phyloP scores from a whole-genome alignment of 1,140 invertebrate genomes.

The Hycleus cichorii region DNA sequence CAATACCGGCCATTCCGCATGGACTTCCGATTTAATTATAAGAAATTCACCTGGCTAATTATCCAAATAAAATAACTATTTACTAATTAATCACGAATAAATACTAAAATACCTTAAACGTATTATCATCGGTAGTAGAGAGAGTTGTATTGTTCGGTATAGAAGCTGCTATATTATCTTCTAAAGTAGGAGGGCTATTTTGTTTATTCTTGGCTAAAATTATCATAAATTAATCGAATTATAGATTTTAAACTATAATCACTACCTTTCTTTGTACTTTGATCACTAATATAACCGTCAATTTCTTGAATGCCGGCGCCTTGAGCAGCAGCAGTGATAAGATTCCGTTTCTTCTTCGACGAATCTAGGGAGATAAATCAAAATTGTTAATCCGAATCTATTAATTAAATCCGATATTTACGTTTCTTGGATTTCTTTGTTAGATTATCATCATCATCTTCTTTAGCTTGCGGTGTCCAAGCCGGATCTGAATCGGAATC shows the following conservation, averaged over 20 bases:
- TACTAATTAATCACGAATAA: neutral
- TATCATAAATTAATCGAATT: neutral
- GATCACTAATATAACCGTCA: conserved; percentile 26
- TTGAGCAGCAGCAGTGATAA: conserved; percentile 45
- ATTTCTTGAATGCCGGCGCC: conserved; percentile 43
- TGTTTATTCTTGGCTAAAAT: conserved; percentile 23
- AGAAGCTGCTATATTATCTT: conserved; percentile 48
- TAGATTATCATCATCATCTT: conserved; percentile 29
- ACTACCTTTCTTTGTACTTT: conserved; percentile 15
- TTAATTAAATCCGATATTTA: neutral
- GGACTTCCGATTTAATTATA: conserved; percentile 66
- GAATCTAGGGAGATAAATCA: no score
- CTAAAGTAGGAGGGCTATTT: conserved; percentile 29
- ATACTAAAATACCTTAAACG: conserved; percentile 44
- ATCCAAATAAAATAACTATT: conserved; percentile 4
- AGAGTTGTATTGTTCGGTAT: conserved; percentile 39
- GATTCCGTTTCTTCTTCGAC: conserved; percentile 26
- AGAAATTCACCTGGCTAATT: conserved; percentile 76
- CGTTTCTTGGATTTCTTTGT: conserved; percentile 21
- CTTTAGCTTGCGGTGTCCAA: conserved; percentile 59
- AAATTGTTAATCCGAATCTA: neutral
- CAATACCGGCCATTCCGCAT: conserved; percentile 67
- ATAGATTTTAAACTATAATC: neutral
- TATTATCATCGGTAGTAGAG: conserved; percentile 43
- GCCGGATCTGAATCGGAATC: conserved; percentile 66